phyloP scores from a whole-genome alignment of 2,888 invertebrate genomes.

The Amphipyra berbera region DNA sequence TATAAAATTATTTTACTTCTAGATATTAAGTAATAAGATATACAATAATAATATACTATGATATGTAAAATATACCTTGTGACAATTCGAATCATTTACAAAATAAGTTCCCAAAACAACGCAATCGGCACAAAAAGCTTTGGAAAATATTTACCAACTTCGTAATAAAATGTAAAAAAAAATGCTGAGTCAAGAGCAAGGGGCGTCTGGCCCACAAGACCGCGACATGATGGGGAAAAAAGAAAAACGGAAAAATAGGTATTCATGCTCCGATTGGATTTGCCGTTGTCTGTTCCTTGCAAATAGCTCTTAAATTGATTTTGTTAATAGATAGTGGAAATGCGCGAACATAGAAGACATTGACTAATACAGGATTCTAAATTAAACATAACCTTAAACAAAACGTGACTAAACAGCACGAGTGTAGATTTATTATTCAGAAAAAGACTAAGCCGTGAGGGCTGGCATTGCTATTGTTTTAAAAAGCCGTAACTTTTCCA shows the following conservation, averaged over 20 bases:
- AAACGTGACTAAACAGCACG: conserved; percentile 53
- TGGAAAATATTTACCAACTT: conserved; percentile 87
- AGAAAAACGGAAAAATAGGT: conserved; percentile 81
- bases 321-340: conserved; percentile 74
- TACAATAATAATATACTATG: no score
- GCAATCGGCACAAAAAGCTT: conserved; percentile 74
- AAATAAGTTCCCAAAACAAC: conserved; percentile 51
- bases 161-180: conserved; percentile 84
- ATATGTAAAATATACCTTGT: no score
- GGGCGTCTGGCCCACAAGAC: conserved; percentile 87
- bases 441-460: conserved; percentile 73
- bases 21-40: no score
- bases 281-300: conserved; percentile 88
- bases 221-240: conserved; percentile 85
- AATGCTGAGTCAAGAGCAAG: conserved; percentile 87
- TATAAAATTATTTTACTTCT: no score
- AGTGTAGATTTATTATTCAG: conserved; percentile 75
- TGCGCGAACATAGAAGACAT: conserved; percentile 45
- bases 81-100: no score
- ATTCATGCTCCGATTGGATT: conserved; percentile 85
- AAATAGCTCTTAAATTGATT: conserved; percentile 89
- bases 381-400: conserved; percentile 57
- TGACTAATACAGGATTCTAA: conserved; percentile 10
- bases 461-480: conserved; percentile 84
- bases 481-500: conserved; percentile 87